phyloP scores from a whole-genome alignment of 2,888 invertebrate genomes.

The Hypolimnas misippus region DNA sequence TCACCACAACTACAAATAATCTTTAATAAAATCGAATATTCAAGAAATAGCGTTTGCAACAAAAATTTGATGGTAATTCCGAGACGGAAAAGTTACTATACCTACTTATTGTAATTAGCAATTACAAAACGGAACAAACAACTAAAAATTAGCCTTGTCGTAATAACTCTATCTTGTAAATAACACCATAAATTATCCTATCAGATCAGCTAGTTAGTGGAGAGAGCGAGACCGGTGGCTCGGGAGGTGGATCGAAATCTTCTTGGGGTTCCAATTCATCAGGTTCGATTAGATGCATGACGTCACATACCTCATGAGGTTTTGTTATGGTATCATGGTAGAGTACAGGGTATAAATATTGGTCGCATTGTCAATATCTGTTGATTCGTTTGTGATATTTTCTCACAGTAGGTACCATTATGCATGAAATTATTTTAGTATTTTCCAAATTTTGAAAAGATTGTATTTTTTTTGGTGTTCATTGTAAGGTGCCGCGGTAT shows the following conservation, averaged over 20 bases:
- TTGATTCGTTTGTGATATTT: background rate
- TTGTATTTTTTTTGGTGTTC: too few species aligned
- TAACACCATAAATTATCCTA: slow-evolving; percentile 29
- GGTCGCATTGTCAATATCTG: background rate
- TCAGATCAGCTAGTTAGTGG: slow-evolving; percentile 79
- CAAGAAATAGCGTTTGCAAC: too few species aligned
- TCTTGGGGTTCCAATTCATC: slow-evolving; percentile 70
- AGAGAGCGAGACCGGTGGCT: slow-evolving; percentile 66
- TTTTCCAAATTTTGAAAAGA: too few species aligned
- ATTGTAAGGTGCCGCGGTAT: too few species aligned
- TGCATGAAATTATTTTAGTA: too few species aligned
- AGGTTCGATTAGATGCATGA: slow-evolving; percentile 74
- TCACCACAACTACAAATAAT: too few species aligned
- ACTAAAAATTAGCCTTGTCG: too few species aligned
- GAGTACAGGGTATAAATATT: background rate
- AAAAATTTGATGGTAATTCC: too few species aligned
- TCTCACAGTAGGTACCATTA: background rate
- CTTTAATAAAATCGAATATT: too few species aligned
- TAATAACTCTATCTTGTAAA: background rate
- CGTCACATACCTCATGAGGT: background rate
- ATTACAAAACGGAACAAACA: too few species aligned
- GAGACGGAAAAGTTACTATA: too few species aligned
- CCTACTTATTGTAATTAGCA: too few species aligned
- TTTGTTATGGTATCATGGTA: background rate
- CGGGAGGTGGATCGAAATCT: slow-evolving; percentile 67